These are phyloP conservation scores for Syndactyla subalaris DNA, from an alignment of 2,797 vertebrate species.

Conservation along the genomic window DNA sequence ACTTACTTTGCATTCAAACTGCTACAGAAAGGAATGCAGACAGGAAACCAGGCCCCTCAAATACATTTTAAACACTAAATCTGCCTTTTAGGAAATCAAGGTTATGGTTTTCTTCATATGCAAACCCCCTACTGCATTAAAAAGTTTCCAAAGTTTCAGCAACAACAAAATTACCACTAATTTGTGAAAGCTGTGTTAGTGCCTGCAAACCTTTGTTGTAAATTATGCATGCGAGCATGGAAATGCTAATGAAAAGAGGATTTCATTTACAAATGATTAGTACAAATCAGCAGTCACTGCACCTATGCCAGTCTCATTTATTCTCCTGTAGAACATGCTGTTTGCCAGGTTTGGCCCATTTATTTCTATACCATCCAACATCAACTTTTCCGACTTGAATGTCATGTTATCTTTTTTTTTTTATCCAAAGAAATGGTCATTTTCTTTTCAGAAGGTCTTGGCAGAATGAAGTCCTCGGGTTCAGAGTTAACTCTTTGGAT, in stretches of 20 bases:
- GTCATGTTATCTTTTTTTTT: conserved; percentile 18
- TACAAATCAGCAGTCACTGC: conserved; percentile 62
- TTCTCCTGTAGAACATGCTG: conserved; percentile 46
- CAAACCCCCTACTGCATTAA: conserved; percentile 19
- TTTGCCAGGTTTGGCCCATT: conserved; percentile 42
- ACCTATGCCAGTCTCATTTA: conserved; percentile 49
- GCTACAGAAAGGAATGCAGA: neutral
- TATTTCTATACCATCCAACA: neutral
- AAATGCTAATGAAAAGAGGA: conserved; percentile 73
- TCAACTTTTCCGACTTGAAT: neutral
- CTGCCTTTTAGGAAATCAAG: conserved; percentile 16
- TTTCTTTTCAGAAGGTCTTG: neutral
- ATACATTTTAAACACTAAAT: conserved; percentile 8
- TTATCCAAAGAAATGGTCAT: neutral
- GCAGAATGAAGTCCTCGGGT: neutral
- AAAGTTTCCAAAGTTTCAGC: conserved; percentile 50
- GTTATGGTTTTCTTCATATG: conserved; percentile 20
- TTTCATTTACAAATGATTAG: conserved; percentile 70
- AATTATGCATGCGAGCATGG: conserved; percentile 65
- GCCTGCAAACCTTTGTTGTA: conserved; percentile 58
- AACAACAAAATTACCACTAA: conserved; percentile 65
- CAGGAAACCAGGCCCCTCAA: neutral
- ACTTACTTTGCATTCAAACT: neutral
- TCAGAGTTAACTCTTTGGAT: neutral
- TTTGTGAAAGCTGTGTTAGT: conserved; percentile 64